These are phyloP conservation scores for Conger conger DNA, from an alignment of 2,113 vertebrate genomes.

Conservation along the genomic window DNA sequence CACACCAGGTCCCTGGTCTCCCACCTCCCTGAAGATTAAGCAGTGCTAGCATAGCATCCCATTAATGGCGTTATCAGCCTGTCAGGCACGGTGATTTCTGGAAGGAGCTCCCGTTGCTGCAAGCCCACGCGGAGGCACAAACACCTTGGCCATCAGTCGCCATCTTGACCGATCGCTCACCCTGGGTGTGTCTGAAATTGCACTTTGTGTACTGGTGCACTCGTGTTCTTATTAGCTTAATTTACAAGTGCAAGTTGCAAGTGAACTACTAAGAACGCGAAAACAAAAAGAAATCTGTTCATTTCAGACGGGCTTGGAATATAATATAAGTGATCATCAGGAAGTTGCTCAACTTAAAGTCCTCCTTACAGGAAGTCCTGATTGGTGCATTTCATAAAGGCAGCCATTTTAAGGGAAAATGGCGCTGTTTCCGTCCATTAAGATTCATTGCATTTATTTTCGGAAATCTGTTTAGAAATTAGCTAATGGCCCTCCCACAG, in stretches of 20 bases:
- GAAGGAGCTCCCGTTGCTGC: too few relatives aligned
- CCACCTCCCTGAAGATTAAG: neutral
- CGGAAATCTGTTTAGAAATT: neutral
- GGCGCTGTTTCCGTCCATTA: neutral
- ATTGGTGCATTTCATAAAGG: conserved; percentile 48
- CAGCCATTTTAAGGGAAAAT: neutral
- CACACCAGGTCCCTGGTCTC: neutral
- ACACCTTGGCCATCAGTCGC: neutral
- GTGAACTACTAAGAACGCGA: too few relatives aligned
- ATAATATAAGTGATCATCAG: too few relatives aligned
- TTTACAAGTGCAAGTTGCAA: too few relatives aligned
- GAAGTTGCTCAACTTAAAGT: too few relatives aligned
- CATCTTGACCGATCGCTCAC: neutral
- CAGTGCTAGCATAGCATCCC: neutral
- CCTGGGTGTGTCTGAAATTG: neutral
- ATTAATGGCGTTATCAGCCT: neutral
- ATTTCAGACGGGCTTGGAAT: neutral
- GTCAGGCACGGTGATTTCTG: neutral
- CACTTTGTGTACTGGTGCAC: too few relatives aligned
- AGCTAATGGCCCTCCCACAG: neutral
- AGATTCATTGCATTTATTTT: neutral
- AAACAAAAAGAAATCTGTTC: too few relatives aligned
- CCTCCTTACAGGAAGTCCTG: neutral
- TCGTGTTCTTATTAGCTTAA: too few relatives aligned
- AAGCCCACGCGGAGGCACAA: neutral